Evolutionary conservation across 2,888 invertebrate species (phyloP), one percentile per base, ranked within the genome.

Genomic region (Vanessa cardui): DNA sequence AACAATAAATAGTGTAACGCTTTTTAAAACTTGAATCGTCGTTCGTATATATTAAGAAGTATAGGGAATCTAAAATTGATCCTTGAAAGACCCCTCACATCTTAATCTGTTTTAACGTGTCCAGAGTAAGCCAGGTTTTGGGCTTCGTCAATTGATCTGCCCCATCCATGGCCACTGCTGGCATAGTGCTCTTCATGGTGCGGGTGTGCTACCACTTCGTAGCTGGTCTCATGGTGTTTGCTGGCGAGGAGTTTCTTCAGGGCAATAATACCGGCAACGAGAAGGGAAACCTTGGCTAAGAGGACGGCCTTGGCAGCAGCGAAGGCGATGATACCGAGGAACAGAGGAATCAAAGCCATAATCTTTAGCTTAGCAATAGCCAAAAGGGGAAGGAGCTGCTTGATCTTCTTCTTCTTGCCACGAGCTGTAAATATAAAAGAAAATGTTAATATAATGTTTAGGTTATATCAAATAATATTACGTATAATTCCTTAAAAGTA

Each of bases 291-390:
- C 94, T 97, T 97, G 83, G 96, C 97, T 77, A 97, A 94, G 72
- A 97, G 91, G 68, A 97, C 93, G 50, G 97, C 97, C 91, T 97
- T 97, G 90, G 97, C 96, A n/a, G 97, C 97, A 62, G 97, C 94
- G 66, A 97, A 93, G 31, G 96, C 97, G 76, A 97, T 94, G 81
- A 92, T 90, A 59, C 84, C 97, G 66, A 97, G 94, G 79, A 95
- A 95, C 74, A 97, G 90, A 39, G 97, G 97, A 77, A 96, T 95
- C 72, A 97, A 93, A 31, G 96, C 95, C 71, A 96, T 95, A 76
- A 92, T 95, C 93, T 97, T 97, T 82, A 97, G 87, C 84, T 96
- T 96, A 80, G 97, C 93, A 71, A 97, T 92, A 77, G 97, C 93
- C 76, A 97, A 90, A 75, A 97, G 93, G 21, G 96, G 96, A 79